Percentiles rank a stretch among this genome's conserved stretches.
These are phyloP conservation scores for Cataglyphis livida DNA, from an alignment of 2,888 invertebrate genomes.

Conservation along the genomic window DNA sequence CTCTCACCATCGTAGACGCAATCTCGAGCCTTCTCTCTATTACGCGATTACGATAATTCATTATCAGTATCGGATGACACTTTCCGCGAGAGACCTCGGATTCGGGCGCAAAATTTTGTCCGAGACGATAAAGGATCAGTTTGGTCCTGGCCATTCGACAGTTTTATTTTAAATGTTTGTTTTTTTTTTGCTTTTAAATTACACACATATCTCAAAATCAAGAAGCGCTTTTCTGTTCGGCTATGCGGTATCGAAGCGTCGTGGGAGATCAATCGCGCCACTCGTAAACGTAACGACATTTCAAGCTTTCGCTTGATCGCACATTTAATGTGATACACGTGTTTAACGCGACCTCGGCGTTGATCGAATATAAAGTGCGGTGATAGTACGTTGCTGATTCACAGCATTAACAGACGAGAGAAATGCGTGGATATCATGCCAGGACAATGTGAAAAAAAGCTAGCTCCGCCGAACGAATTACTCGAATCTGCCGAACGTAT, in stretches of 20 bases:
- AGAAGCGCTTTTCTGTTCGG: neutral
- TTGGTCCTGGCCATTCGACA: neutral
- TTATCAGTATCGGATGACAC: neutral
- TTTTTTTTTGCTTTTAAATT: neutral
- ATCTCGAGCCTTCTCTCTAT: neutral
- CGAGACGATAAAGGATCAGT: neutral
- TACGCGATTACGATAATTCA: neutral
- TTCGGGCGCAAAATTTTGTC: neutral
- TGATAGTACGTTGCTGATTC: conserved; percentile 13
- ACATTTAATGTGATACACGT: neutral
- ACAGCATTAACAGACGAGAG: neutral
- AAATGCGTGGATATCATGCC: conserved; percentile 1
- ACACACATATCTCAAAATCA: neutral
- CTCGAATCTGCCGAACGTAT: neutral
- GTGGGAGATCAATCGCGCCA: conserved; percentile 6
- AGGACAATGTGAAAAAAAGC: neutral
- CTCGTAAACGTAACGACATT: neutral
- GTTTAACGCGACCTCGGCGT: neutral
- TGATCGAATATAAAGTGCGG: neutral
- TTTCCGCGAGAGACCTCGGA: neutral
- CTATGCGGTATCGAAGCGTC: neutral
- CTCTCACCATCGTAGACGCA: neutral
- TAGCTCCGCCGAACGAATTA: conserved; percentile 20
- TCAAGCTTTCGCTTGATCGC: neutral
- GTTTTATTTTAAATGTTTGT: neutral